Conservation (phyloP, 2,888 invertebrate species). For the Amphiduros pacificus region DNA sequence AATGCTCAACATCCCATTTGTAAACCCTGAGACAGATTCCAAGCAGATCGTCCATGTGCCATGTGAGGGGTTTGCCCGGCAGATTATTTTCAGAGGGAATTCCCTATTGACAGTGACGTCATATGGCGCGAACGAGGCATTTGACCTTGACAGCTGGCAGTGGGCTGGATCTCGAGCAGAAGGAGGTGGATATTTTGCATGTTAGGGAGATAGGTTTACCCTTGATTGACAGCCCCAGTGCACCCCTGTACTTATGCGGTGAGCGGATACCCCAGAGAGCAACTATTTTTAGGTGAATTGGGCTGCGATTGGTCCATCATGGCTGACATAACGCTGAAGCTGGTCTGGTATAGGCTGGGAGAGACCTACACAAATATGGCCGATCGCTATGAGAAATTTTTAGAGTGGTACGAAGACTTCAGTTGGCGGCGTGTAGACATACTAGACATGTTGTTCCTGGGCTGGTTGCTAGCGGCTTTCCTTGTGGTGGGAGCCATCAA, state of each 20-base stretch:
- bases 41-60: too few species aligned
- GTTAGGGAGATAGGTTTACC: not conserved
- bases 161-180: too few species aligned
- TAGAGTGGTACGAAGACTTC: conserved; percentile 47
- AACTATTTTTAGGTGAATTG: not conserved
- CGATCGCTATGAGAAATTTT: conserved; percentile 41
- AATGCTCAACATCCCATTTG: too few species aligned
- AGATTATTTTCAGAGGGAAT: too few species aligned
- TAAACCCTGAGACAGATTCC: too few species aligned
- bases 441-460: conserved; percentile 51
- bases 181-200: too few species aligned
- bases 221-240: not conserved
- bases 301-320: conserved; percentile 32
- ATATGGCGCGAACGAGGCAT: too few species aligned
- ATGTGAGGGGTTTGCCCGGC: too few species aligned
- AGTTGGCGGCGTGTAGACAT: conserved; percentile 50
- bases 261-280: not conserved
- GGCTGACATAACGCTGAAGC: conserved; percentile 56
- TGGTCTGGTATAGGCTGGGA: conserved; percentile 56
- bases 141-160: too few species aligned
- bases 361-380: conserved; percentile 55
- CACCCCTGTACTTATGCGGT: conserved; percentile 1
- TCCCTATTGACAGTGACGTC: too few species aligned
- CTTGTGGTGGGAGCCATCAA: conserved; percentile 46
- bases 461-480: conserved; percentile 51